A percentile compares a stretch with the other conserved stretches of the same genome.
These are phyloP conservation scores for Apamea sordens DNA, from an alignment of 2,888 invertebrate genomes.

Conservation along the genomic window DNA sequence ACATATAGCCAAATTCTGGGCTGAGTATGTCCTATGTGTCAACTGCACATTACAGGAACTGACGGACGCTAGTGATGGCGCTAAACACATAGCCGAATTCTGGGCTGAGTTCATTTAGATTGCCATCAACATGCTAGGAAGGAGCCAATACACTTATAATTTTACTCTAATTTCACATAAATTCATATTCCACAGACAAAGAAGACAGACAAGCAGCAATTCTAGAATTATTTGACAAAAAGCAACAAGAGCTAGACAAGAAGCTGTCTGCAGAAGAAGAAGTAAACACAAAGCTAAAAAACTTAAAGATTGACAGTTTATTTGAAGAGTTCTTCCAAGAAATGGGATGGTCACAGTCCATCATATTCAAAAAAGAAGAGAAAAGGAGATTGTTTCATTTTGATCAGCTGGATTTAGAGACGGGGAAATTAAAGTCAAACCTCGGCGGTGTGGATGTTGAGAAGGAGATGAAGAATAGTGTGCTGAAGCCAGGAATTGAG, in stretches of 20 bases:
- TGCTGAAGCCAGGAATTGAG: slow-evolving; percentile 92
- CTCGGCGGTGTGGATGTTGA: slow-evolving; percentile 86
- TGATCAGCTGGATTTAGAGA: slow-evolving; percentile 81
- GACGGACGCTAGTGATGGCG: neutral
- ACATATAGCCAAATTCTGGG: neutral
- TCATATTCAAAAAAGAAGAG: slow-evolving; percentile 77
- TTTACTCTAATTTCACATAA: neutral
- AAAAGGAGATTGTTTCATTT: slow-evolving; percentile 81
- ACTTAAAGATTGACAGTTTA: slow-evolving; percentile 78
- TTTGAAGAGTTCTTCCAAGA: slow-evolving; percentile 85
- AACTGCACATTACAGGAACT: neutral
- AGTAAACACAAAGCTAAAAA: slow-evolving; percentile 78
- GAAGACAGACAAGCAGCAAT: slow-evolving; percentile 78
- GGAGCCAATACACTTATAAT: neutral
- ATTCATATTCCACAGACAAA: slow-evolving; percentile 74
- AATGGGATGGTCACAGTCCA: slow-evolving; percentile 83
- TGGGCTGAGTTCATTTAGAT: neutral
- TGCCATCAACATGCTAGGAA: neutral
- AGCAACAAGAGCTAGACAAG: slow-evolving; percentile 81
- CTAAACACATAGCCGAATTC: neutral
- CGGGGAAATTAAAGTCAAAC: slow-evolving; percentile 84
- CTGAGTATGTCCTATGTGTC: neutral
- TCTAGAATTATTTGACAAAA: slow-evolving; percentile 80
- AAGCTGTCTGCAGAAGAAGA: slow-evolving; percentile 76
- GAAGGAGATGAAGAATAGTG: slow-evolving; percentile 91